A percentile compares a stretch with the other conserved stretches of the same genome.
phyloP scores from a whole-genome alignment of 2,113 vertebrate genomes.

The Eolophus roseicapilla region DNA sequence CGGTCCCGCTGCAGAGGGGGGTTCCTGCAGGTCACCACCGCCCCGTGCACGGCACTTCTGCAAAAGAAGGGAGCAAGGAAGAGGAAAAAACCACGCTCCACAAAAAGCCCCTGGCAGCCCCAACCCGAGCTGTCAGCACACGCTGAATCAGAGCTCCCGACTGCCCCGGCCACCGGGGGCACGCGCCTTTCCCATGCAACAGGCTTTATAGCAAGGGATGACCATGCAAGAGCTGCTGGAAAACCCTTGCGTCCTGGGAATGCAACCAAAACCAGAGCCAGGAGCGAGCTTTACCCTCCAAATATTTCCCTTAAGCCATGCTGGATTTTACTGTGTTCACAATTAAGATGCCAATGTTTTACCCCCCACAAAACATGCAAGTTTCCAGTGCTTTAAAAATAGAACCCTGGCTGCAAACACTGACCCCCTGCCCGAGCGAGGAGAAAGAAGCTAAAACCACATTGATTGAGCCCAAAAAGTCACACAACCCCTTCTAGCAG shows the following conservation, averaged over 20 bases:
- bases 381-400: not conserved
- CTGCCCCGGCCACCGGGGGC: not conserved
- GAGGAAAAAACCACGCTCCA: not conserved
- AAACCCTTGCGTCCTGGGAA: not conserved
- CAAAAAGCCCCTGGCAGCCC: slow-evolving; percentile 52
- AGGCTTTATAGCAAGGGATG: not conserved
- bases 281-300: not conserved
- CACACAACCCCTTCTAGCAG: not conserved
- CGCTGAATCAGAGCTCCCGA: slow-evolving; percentile 16
- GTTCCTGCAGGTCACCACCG: not conserved
- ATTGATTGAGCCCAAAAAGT: not conserved
- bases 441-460: not conserved
- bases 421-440: not conserved
- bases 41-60: not conserved
- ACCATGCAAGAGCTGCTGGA: not conserved
- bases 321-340: not conserved
- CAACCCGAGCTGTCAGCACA: not conserved
- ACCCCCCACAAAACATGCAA: not conserved
- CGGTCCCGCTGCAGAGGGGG: not conserved
- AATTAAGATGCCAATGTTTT: not conserved
- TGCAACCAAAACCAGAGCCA: not conserved
- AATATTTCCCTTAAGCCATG: not conserved
- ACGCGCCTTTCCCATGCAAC: not conserved
- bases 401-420: not conserved
- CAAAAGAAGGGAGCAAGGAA: not conserved